Conservation (phyloP, 2,888 invertebrate genomes). For the Microplitis manilae region DNA sequence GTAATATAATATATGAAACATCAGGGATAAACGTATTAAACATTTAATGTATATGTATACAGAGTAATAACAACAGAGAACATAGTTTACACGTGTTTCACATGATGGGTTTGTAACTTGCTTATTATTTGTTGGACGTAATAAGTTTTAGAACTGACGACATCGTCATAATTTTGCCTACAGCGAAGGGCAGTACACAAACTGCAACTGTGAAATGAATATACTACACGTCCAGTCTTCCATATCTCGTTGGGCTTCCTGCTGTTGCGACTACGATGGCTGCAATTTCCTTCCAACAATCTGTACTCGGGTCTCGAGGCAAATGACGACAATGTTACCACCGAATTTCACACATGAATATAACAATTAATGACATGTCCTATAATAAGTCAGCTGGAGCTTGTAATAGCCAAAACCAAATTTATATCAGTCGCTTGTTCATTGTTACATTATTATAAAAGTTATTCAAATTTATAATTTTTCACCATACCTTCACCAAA, state of each 20-base stretch:
- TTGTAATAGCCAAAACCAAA: background rate
- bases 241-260: slow-evolving; percentile 45
- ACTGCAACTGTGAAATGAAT: slow-evolving; percentile 41
- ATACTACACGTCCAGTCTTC: slow-evolving; percentile 43
- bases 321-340: slow-evolving; percentile 5
- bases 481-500: too few relatives aligned
- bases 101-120: slow-evolving; percentile 22
- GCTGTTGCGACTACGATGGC: slow-evolving; percentile 19
- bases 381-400: background rate
- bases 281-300: slow-evolving; percentile 31
- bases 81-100: slow-evolving; percentile 36
- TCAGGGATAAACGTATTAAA: slow-evolving; percentile 7
- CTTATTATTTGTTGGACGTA: slow-evolving; percentile 40
- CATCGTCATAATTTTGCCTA: slow-evolving; percentile 45
- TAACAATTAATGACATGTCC: background rate
- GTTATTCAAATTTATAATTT: background rate
- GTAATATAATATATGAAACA: slow-evolving; percentile 3
- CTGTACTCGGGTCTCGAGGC: background rate
- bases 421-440: background rate
- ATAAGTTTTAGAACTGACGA: slow-evolving; percentile 49
- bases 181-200: slow-evolving; percentile 21
- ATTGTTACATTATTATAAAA: background rate
- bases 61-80: slow-evolving; percentile 9
- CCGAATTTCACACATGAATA: slow-evolving; percentile 8
- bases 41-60: slow-evolving; percentile 2